These are phyloP conservation scores for Rhabdophis nuchalis DNA, from an alignment of 2,797 vertebrate genomes.

Conservation along the genomic window DNA sequence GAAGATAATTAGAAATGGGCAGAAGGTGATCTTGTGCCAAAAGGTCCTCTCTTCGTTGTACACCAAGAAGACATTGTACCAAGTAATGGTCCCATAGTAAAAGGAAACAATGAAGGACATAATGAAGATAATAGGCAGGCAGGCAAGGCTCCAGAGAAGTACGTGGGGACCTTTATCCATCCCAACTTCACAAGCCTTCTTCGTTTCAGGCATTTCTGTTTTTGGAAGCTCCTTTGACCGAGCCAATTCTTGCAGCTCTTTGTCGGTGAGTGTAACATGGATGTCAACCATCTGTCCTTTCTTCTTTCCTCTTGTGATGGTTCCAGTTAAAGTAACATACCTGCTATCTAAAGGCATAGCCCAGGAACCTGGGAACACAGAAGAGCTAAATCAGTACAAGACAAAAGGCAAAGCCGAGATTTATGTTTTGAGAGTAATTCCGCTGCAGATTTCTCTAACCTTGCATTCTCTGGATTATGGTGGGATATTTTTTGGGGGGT, in stretches of 20 bases:
- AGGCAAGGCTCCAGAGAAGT: conserved; percentile 90
- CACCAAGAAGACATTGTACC: conserved; percentile 98
- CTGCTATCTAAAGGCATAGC: conserved; percentile 87
- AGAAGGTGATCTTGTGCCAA: conserved; percentile 96
- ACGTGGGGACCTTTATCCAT: conserved; percentile 87
- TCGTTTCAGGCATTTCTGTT: conserved; percentile 67
- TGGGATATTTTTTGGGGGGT: neutral
- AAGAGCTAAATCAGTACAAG: conserved; percentile 30
- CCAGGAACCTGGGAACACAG: conserved; percentile 79
- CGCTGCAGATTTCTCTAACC: neutral
- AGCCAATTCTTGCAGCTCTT: conserved; percentile 88
- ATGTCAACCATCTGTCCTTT: conserved; percentile 99
- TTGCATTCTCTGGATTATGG: neutral
- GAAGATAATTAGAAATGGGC: conserved; percentile 95
- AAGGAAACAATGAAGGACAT: conserved; percentile 95
- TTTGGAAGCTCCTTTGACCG: conserved; percentile 84
- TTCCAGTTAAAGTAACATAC: conserved; percentile 95
- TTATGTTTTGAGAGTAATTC: neutral
- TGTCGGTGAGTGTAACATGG: conserved; percentile 90
- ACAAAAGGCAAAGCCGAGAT: neutral
- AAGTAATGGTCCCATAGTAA: conserved; percentile 97
- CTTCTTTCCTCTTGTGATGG: conserved; percentile 96
- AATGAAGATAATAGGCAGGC: conserved; percentile 87
- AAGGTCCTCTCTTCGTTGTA: conserved; percentile 99
- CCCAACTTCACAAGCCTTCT: conserved; percentile 77